A percentile compares a stretch with the other conserved stretches of the same genome.
Conservation (phyloP, 2,113 vertebrate species). For the Prunella fulvescens region DNA sequence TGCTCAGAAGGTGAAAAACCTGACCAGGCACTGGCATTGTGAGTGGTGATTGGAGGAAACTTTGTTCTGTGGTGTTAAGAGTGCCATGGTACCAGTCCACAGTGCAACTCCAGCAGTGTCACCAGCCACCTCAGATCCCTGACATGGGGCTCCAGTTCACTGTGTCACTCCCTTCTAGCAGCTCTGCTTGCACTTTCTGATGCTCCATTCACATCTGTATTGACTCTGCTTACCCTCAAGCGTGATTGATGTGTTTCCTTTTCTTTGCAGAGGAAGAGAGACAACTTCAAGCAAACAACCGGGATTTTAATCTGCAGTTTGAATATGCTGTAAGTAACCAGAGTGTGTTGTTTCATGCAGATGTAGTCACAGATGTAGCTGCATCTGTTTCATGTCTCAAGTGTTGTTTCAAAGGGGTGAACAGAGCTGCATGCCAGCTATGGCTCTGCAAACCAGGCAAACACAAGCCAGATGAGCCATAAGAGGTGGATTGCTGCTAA, state of each 20-base stretch:
- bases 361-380: not conserved
- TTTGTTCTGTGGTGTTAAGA: not conserved
- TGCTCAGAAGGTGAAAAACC: not conserved
- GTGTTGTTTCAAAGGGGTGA: not conserved
- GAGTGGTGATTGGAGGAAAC: not conserved
- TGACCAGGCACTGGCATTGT: not conserved
- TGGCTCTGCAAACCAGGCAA: not conserved
- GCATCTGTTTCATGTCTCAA: not conserved
- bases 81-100: not conserved
- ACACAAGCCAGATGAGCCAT: not conserved
- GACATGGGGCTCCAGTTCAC: rapidly evolving
- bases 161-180: not conserved
- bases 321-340: slow-evolving; percentile 83
- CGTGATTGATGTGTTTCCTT: not conserved
- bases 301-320: slow-evolving; percentile 80
- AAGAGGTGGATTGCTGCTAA: not conserved
- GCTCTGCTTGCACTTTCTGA: not conserved
- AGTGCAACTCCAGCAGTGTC: not conserved
- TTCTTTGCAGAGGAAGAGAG: slow-evolving; percentile 80
- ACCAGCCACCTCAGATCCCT: not conserved
- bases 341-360: not conserved
- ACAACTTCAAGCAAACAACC: slow-evolving; percentile 84
- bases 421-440: not conserved
- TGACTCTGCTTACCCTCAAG: not conserved
- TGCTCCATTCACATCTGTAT: not conserved